A percentile compares a stretch with the other conserved stretches of the same genome.
Conservation (phyloP, 2,113 vertebrate species). For the Sapayoa aenigma region DNA sequence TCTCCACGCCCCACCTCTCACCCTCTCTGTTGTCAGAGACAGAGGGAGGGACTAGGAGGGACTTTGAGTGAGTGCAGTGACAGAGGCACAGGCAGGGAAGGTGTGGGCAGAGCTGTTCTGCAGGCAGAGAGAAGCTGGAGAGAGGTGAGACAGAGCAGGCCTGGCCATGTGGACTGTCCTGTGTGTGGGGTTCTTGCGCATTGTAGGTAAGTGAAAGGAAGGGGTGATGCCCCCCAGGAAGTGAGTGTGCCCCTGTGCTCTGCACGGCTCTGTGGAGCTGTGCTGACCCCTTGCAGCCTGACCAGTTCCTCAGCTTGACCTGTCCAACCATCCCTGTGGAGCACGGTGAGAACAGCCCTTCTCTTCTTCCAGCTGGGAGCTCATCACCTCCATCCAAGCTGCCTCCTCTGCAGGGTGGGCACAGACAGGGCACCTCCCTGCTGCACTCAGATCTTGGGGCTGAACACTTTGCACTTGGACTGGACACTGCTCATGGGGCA, state of each 20-base stretch:
- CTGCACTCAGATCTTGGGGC: background rate
- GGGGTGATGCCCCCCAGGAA: background rate
- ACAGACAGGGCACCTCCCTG: background rate
- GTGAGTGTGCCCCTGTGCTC: background rate
- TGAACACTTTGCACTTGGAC: background rate
- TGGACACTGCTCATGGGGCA: background rate
- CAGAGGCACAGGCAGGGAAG: background rate
- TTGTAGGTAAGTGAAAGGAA: background rate
- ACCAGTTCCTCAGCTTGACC: rapidly evolving
- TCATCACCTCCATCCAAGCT: background rate
- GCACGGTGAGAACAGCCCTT: background rate
- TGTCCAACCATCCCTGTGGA: background rate
- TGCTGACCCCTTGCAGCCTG: background rate
- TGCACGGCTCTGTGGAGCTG: background rate
- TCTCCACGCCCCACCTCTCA: background rate
- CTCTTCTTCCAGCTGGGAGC: background rate
- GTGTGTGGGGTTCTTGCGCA: background rate
- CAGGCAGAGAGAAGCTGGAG: background rate
- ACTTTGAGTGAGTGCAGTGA: background rate
- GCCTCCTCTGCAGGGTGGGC: background rate
- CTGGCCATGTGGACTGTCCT: background rate
- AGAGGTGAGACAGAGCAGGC: background rate
- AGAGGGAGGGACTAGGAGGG: background rate
- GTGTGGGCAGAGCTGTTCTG: background rate
- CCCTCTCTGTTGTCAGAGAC: background rate